A percentile compares a stretch with the other conserved stretches of the same genome.
These are phyloP conservation scores for Muntiacus reevesi DNA, from an alignment of 2,113 vertebrate genomes.

Conservation along the genomic window DNA sequence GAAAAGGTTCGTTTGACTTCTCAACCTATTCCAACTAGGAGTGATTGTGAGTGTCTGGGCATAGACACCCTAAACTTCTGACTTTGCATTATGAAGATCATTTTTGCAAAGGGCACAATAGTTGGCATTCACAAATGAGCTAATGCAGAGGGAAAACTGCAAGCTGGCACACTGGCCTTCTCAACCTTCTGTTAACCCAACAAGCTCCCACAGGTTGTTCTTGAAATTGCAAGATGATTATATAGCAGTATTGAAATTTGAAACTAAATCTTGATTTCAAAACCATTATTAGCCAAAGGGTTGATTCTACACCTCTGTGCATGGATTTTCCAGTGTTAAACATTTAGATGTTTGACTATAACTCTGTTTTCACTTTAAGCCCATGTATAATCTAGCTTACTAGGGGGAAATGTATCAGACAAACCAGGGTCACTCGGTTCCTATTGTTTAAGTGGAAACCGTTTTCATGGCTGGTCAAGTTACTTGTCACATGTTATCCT, in stretches of 20 bases:
- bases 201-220: conserved; percentile 67
- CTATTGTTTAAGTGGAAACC: neutral
- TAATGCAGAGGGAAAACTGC: conserved; percentile 55
- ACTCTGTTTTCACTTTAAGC: neutral
- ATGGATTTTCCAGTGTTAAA: neutral
- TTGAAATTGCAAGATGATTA: conserved; percentile 62
- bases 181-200: conserved; percentile 44
- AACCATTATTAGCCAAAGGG: conserved; percentile 32
- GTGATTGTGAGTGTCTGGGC: neutral
- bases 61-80: neutral
- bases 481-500: neutral
- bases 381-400: neutral
- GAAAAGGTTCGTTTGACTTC: neutral
- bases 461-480: neutral
- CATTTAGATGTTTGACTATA: neutral
- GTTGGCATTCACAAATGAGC: conserved; percentile 24
- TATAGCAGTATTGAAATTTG: conserved; percentile 35
- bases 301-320: neutral
- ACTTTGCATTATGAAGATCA: neutral
- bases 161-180: conserved; percentile 49
- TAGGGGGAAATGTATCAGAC: neutral
- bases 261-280: conserved; percentile 29
- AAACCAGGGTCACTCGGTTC: neutral
- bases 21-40: neutral
- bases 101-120: conserved; percentile 7